Base-by-base conservation (phyloP, 2,888 invertebrate genomes). In the Dolichomitus sp. region DNA sequence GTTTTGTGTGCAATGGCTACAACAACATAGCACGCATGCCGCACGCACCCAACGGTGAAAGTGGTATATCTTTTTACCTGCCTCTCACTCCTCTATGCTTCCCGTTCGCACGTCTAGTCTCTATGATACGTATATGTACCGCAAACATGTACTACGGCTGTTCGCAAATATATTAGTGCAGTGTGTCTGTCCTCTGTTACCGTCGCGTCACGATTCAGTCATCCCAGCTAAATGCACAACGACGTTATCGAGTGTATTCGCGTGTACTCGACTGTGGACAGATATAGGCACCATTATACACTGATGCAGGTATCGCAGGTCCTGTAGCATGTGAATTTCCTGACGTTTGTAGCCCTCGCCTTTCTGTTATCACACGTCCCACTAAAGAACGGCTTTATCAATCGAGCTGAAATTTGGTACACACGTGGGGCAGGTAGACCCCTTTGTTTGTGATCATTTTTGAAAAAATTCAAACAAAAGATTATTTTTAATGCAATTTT, bases 21-120 rank as follows among this genome's bases (percentile, higher is more conserved):
- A n/a, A 17, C 19, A 23, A 33, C 66, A 33, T 74, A 42, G 52
- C 65, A 65, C 66, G 75, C 57, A 66, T 59, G 69, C 69, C 70
- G 9, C 66, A 65, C 66, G 59, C 66, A 68, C 48, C 59, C 42
- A 68, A 52, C 70, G 65, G 80, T 76, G 80, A 81, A 70, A 81
- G 81, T 81, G 66, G 76, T 72, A 7, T 54, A 23, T 50, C 37
- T 66, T 30, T 63, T 40, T 19, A 50, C 30, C 57, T 52, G 48
- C 40, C 57, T 57, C 19, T 12, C 45, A 19, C 45, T 14, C 17
- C 57, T 5, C 33, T 9, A 9, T 37, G 4, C n/a, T 9, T 27
- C 14, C 30, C 59, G 17, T 59, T 30, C 33, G 33, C 33, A 30
- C 30, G 30, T 30, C 6, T 57, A n/a, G 59, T 33, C 9, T 59